Evolutionary conservation across 2,113 vertebrate species (phyloP).

Genomic region (Sylvia atricapilla): DNA sequence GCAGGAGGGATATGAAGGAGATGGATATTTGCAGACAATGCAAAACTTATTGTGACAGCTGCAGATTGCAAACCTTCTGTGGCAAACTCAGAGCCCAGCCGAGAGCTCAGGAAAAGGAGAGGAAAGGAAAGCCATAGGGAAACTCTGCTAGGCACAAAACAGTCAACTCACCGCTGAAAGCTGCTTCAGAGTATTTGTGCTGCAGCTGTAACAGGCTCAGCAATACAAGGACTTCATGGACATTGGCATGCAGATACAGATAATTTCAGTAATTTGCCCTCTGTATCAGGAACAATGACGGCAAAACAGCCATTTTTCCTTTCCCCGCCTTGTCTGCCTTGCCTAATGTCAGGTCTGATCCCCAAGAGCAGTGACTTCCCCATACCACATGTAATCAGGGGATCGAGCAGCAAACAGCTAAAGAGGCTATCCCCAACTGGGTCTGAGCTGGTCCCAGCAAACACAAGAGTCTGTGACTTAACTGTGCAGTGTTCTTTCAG

Average conservation of each 20-base stretch:
- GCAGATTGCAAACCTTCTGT: conserved; percentile 25
- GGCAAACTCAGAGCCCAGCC: not conserved
- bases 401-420: not conserved
- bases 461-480: not conserved
- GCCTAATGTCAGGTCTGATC: not conserved
- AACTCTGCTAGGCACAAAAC: not conserved
- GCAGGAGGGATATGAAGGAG: not conserved
- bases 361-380: not conserved
- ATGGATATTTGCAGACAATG: conserved; percentile 34
- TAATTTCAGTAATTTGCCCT: not conserved
- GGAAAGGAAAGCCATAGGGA: not conserved
- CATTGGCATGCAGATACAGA: not conserved
- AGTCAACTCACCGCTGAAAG: not conserved
- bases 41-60: conserved; percentile 39
- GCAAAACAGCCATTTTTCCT: not conserved
- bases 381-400: not conserved
- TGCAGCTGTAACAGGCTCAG: not conserved
- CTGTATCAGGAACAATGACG: not conserved
- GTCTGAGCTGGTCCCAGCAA: not conserved
- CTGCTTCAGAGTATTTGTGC: not conserved
- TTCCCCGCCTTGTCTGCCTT: not conserved
- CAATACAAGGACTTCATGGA: not conserved
- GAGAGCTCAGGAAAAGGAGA: not conserved
- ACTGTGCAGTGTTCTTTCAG: not conserved
- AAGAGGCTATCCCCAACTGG: not conserved